These are phyloP conservation scores for Cassiopea xamachana DNA, from an alignment of 30 jellyfish, hydroid and myxozoan species.

Conservation along the genomic window DNA sequence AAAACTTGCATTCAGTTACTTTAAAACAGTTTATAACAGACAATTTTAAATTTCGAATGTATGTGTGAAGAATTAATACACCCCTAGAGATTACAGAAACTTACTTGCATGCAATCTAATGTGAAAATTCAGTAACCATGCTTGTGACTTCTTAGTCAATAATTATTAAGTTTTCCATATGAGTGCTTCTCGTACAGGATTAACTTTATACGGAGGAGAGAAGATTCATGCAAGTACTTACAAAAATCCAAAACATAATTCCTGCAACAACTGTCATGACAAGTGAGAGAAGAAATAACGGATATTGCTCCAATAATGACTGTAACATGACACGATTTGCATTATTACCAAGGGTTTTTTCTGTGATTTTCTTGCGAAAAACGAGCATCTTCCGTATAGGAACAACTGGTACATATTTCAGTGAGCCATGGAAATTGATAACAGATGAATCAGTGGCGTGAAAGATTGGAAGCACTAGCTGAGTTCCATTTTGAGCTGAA, in stretches of 20 bases:
- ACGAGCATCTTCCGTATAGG: constrained; percentile 10
- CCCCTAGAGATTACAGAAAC: no score
- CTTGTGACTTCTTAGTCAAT: no score
- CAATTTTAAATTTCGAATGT: no score
- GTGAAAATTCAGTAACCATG: no score
- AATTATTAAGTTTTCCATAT: not conserved
- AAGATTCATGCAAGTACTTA: not conserved
- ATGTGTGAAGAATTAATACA: no score
- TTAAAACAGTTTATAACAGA: no score
- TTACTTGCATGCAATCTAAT: no score
- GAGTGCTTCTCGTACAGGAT: not conserved
- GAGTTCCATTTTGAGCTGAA: constrained; percentile 34
- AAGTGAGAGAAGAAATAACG: not conserved
- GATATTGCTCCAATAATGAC: constrained; percentile 41
- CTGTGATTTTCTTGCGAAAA: constrained; percentile 13
- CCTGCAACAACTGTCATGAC: constrained; percentile 43
- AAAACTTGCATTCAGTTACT: no score
- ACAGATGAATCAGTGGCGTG: not conserved
- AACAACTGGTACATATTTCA: constrained; percentile 28
- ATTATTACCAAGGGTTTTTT: constrained; percentile 34
- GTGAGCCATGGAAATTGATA: not conserved
- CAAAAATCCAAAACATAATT: constrained; percentile 52
- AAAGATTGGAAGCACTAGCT: constrained; percentile 19
- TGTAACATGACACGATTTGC: not conserved
- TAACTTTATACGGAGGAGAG: not conserved